Conservation (phyloP, 37 sponge, comb jelly and placozoan genomes). For the Axinella damicornis region DNA sequence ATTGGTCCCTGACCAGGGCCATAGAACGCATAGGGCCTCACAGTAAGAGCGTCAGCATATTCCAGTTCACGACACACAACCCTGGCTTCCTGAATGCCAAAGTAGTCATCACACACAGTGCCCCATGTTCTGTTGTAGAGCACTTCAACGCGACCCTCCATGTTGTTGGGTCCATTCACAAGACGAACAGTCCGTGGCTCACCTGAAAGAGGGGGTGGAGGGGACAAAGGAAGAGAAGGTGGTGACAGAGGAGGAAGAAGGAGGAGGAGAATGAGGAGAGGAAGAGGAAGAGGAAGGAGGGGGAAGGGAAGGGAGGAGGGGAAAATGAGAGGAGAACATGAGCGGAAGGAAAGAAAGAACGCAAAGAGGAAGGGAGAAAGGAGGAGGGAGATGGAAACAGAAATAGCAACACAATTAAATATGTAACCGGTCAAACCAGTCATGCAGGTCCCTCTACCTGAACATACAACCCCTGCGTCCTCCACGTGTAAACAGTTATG, state of each 20-base stretch:
- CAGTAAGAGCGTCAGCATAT: slow-evolving; percentile 33
- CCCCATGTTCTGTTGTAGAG: slow-evolving; percentile 72
- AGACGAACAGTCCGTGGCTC: slow-evolving; percentile 45
- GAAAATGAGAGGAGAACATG: no score
- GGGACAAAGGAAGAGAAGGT: neutral
- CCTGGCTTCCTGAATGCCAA: slow-evolving; percentile 59
- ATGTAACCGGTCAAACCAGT: no score
- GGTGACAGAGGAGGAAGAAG: neutral
- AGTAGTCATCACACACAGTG: slow-evolving; percentile 73
- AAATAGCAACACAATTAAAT: no score
- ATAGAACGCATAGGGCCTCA: slow-evolving; percentile 12
- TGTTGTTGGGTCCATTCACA: slow-evolving; percentile 16
- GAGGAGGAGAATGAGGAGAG: neutral
- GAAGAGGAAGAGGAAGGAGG: no score
- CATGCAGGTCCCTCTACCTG: neutral
- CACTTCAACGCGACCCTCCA: slow-evolving; percentile 70
- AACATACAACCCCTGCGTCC: slow-evolving; percentile 60
- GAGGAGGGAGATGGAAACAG: no score
- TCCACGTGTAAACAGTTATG: slow-evolving; percentile 54
- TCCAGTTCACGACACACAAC: slow-evolving; percentile 76
- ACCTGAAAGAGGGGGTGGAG: neutral
- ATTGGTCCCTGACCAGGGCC: slow-evolving; percentile 40
- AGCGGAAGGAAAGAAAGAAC: no score
- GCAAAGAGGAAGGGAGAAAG: no score
- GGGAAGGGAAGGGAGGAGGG: no score